Conservation (phyloP, 2,888 invertebrate genomes). For the Iphiclides podalirius region DNA sequence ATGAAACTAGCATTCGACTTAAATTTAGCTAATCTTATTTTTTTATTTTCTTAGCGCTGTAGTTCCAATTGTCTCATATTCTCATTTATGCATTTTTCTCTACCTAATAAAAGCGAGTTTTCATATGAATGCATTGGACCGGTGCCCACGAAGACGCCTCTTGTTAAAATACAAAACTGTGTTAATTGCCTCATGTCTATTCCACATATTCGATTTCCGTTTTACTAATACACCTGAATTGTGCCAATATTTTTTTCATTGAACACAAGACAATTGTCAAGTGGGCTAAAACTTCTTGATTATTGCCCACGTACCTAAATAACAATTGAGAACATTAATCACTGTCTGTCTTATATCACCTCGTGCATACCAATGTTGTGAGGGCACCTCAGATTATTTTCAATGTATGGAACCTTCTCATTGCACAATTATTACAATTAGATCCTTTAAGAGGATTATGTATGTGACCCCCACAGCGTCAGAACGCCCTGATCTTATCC, state of each 20-base stretch:
- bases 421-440: too few species aligned
- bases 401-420: too few species aligned
- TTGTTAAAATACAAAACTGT: slow-evolving; percentile 43
- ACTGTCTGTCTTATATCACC: neutral
- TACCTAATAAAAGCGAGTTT: too few species aligned
- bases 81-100: too few species aligned
- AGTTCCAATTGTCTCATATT: too few species aligned
- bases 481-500: too few species aligned
- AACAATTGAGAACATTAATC: neutral
- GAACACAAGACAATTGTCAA: neutral
- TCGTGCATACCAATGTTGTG: neutral
- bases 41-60: too few species aligned
- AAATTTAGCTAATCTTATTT: too few species aligned
- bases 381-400: too few species aligned
- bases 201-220: slow-evolving; percentile 7
- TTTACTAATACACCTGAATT: neutral
- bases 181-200: slow-evolving; percentile 46
- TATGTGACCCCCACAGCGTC: too few species aligned
- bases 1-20: too few species aligned
- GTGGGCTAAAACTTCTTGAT: neutral
- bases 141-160: slow-evolving; percentile 47
- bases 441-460: too few species aligned
- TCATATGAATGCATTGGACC: slow-evolving; percentile 43
- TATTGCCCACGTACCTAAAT: neutral
- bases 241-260: slow-evolving; percentile 11